Evolutionary conservation across 2,797 vertebrate genomes (phyloP).

Genomic region (Mormyrus proboscirostris): DNA sequence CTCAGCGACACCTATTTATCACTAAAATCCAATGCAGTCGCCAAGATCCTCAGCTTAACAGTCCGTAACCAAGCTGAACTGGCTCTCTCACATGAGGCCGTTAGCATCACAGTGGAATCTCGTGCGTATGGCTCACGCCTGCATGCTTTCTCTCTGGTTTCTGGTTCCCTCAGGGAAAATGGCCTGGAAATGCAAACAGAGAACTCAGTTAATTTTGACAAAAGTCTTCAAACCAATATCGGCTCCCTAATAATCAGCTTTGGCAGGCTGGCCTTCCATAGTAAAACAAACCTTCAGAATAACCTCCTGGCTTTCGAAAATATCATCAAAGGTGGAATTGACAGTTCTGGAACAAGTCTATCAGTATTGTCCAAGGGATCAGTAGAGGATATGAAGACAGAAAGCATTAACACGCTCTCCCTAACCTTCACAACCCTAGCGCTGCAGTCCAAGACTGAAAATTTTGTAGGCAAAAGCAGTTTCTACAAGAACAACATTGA

Average conservation of each 20-base stretch:
- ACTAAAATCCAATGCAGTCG: constrained; percentile 71
- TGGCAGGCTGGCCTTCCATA: constrained; percentile 72
- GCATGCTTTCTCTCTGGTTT: constrained; percentile 64
- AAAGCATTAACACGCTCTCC: constrained; percentile 69
- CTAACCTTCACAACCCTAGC: constrained; percentile 64
- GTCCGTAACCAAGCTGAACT: constrained; percentile 69
- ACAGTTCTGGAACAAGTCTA: constrained; percentile 65
- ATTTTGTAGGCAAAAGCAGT: constrained; percentile 67
- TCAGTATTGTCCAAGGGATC: constrained; percentile 69
- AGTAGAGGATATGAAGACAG: constrained; percentile 67
- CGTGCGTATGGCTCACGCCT: constrained; percentile 64
- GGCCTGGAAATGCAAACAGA: constrained; percentile 78
- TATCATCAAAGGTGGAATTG: constrained; percentile 70
- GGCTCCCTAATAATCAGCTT: constrained; percentile 65
- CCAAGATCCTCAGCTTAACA: constrained; percentile 58
- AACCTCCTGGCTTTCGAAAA: constrained; percentile 73
- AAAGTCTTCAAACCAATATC: constrained; percentile 73
- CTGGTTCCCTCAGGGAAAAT: constrained; percentile 67
- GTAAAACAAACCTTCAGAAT: constrained; percentile 72
- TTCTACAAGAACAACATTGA: constrained; percentile 80
- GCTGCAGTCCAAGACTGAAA: constrained; percentile 72
- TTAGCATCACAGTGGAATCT: constrained; percentile 68
- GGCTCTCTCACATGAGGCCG: constrained; percentile 57
- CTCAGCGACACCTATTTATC: constrained; percentile 70
- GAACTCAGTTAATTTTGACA: constrained; percentile 63